Evolutionary conservation across 2,797 vertebrate species (phyloP), one percentile per base, ranked within the genome.

Genomic region (Lophotriccus pileatus): DNA sequence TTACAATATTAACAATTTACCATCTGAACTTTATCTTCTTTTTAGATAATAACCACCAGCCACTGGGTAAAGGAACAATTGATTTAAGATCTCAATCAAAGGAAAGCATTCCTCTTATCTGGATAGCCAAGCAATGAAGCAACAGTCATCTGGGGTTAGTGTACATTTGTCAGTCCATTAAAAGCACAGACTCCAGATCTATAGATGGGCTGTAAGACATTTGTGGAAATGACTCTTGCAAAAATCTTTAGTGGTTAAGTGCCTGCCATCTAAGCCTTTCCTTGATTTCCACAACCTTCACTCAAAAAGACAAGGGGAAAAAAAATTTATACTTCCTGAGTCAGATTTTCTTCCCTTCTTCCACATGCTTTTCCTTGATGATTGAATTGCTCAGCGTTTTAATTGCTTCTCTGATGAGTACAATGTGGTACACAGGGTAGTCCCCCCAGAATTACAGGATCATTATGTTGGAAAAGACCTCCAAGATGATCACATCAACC

Each of bases 1-100:
- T 95, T 92, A 82, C 55, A 47, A 84, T 94, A 95, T 93, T 96
- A 95, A 93, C 93, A 97, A 96, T 95, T 95, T 92, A 81, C 89
- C 93, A 89, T 93, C 79, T 88, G 95, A 94, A 95, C 94, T 97
- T 87, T 89, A 94, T 94, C 95, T 94, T 92, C 72, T 87, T 68
- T 93, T 89, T 83, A 72, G 95, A 95, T 94, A 97, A 95, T 87
- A 95, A 92, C 94, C 70, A 75, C 23, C 43, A 90, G 90, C 28
- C 64, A 64, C 43, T 39, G 73, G 50, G 82, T 68, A 90, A 90
- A 86, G 93, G 84, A 96, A 96, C 93, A 95, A 95, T 93, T 95
- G 95, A 95, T 97, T 95, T 94, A 95, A 95, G 92, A 93, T 95
- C 76, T 95, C 93, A 95, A 95, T 97, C 94, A 93, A 92, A 91